A percentile compares a stretch with the other conserved stretches of the same genome.
These are phyloP conservation scores for Philopedon plagiatum DNA, from an alignment of 2,888 invertebrate species.

Conservation along the genomic window DNA sequence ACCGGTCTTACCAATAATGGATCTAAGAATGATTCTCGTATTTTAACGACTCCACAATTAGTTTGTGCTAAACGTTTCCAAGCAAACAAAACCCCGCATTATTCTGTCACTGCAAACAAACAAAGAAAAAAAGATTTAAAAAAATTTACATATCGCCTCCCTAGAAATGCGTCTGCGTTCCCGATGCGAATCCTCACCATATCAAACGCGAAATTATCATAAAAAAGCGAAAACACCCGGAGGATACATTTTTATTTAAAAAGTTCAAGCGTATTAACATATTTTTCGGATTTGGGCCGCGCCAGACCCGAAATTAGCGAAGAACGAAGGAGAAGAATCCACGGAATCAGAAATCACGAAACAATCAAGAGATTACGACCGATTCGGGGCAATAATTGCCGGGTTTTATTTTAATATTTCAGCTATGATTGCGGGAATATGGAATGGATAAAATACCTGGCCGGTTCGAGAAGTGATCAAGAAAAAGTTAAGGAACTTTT, in stretches of 20 bases:
- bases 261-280: conserved; percentile 36
- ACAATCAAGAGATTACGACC: conserved; percentile 40
- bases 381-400: conserved; percentile 15
- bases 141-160: conserved; percentile 1
- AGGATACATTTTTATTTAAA: conserved; percentile 39
- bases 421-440: background rate
- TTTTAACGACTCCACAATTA: too few species aligned
- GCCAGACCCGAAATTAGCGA: conserved; percentile 38
- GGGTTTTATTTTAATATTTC: conserved; percentile 34
- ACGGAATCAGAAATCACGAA: conserved; percentile 31
- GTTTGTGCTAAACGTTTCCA: too few species aligned
- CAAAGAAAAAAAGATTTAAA: background rate
- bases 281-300: conserved; percentile 40
- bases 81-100: too few species aligned
- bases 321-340: conserved; percentile 25
- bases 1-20: too few species aligned
- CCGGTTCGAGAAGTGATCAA: background rate
- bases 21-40: too few species aligned
- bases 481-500: too few species aligned
- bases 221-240: conserved; percentile 35
- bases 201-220: conserved; percentile 39
- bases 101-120: background rate
- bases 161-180: conserved; percentile 12
- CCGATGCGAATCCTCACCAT: conserved; percentile 27
- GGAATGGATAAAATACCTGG: background rate